Evolutionary conservation across 2,888 invertebrate species (phyloP).

Genomic region (Dynastes maya): DNA sequence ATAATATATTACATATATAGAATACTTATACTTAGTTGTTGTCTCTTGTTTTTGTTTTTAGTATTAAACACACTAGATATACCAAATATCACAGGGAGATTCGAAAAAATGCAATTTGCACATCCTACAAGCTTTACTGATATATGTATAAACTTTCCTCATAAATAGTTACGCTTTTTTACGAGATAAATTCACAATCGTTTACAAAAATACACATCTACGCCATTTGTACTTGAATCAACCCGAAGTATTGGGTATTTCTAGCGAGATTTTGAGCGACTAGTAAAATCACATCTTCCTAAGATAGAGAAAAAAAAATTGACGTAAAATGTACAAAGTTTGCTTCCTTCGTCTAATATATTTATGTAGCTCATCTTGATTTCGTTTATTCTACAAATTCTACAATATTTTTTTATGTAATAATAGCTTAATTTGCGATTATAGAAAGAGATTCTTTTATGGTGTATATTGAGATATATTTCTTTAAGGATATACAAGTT

Average conservation of each 20-base stretch:
- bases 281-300: slow-evolving; percentile 69
- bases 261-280: slow-evolving; percentile 64
- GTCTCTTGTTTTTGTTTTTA: slow-evolving; percentile 28
- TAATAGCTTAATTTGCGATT: slow-evolving; percentile 15
- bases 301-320: slow-evolving; percentile 58
- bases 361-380: no score
- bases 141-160: no score
- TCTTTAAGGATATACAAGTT: no score
- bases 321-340: slow-evolving; percentile 45
- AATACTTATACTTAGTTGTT: slow-evolving; percentile 50
- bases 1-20: slow-evolving; percentile 57
- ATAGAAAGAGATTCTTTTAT: no score
- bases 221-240: slow-evolving; percentile 58
- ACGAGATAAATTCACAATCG: slow-evolving; percentile 52
- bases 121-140: no score
- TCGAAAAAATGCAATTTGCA: neutral
- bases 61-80: slow-evolving; percentile 52
- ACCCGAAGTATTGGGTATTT: slow-evolving; percentile 54
- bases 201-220: slow-evolving; percentile 53
- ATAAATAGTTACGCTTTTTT: slow-evolving; percentile 32
- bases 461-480: no score
- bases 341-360: no score
- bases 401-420: no score
- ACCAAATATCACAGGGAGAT: slow-evolving; percentile 45
- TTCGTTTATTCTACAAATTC: no score